A percentile compares a stretch with the other conserved stretches of the same genome.
Evolutionary conservation across 2,888 invertebrate genomes (phyloP).

Genomic region (Drosophila subsilvestris): DNA sequence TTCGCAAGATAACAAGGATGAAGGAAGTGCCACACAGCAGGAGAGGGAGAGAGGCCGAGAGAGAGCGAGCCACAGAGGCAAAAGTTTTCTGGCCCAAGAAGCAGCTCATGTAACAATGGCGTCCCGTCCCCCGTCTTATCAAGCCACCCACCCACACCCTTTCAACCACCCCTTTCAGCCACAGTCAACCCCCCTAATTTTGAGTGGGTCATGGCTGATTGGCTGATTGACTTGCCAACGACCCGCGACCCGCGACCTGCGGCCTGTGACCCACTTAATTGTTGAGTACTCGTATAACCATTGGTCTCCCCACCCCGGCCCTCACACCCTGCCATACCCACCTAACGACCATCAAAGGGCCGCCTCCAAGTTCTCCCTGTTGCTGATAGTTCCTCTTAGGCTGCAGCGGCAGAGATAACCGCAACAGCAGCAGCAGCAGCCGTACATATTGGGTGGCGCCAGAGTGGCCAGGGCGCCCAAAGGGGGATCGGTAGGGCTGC

Average conservation of each 20-base stretch:
- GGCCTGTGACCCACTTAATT: slow-evolving; percentile 62
- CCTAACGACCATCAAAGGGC: neutral
- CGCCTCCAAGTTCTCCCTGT: neutral
- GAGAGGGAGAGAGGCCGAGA: neutral
- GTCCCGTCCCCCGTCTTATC: slow-evolving; percentile 40
- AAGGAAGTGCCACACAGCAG: slow-evolving; percentile 7
- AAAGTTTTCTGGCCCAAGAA: slow-evolving; percentile 42
- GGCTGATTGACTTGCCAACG: slow-evolving; percentile 71
- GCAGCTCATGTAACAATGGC: slow-evolving; percentile 51
- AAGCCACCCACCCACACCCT: neutral
- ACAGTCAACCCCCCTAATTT: neutral
- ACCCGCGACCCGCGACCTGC: slow-evolving; percentile 46
- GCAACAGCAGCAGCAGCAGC: neutral
- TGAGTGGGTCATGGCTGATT: slow-evolving; percentile 58
- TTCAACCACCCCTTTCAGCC: neutral
- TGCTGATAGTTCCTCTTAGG: neutral
- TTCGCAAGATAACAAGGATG: slow-evolving; percentile 62
- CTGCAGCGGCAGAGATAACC: neutral
- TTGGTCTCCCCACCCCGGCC: slow-evolving; percentile 1
- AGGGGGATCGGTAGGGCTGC: neutral
- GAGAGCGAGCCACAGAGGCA: slow-evolving; percentile 1
- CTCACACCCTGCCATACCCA: neutral
- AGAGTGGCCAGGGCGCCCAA: neutral
- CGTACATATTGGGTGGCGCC: neutral
- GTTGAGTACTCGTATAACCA: slow-evolving; percentile 52